Evolutionary conservation across 2,888 invertebrate genomes (phyloP).

Genomic region (Megamerina dolium): DNA sequence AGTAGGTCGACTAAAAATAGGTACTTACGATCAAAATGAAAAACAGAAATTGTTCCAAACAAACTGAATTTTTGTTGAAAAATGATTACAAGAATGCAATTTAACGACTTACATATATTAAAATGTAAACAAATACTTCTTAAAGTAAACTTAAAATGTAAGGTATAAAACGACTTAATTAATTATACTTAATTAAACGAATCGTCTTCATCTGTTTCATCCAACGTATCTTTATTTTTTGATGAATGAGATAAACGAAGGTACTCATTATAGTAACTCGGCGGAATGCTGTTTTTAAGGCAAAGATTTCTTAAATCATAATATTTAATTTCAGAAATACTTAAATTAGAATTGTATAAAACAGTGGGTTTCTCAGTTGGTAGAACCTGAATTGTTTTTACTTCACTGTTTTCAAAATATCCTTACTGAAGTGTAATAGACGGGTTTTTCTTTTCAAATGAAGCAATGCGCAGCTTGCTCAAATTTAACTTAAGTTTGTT

Average conservation of each 20-base stretch:
- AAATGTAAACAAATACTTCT: too few species aligned
- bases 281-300: not conserved
- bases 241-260: not conserved
- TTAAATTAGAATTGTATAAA: constrained; percentile 3
- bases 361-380: not conserved
- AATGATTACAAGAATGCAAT: too few species aligned
- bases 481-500: constrained; percentile 8
- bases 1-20: too few species aligned
- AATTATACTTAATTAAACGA: too few species aligned
- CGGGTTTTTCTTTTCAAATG: constrained; percentile 10
- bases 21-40: too few species aligned
- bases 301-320: constrained; percentile 1
- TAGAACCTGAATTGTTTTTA: too few species aligned
- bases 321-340: constrained; percentile 1
- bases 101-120: too few species aligned
- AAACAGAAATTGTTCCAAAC: too few species aligned
- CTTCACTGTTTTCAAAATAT: constrained; percentile 6
- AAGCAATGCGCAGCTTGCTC: constrained; percentile 6
- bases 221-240: not conserved
- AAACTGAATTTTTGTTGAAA: too few species aligned
- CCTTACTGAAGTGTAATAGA: constrained; percentile 9
- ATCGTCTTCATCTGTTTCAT: constrained; percentile 1
- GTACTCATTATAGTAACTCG: constrained; percentile 3
- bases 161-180: too few species aligned
- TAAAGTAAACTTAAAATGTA: too few species aligned